These are phyloP conservation scores for Monopis laevigella DNA, from an alignment of 2,888 invertebrate genomes.

Conservation along the genomic window DNA sequence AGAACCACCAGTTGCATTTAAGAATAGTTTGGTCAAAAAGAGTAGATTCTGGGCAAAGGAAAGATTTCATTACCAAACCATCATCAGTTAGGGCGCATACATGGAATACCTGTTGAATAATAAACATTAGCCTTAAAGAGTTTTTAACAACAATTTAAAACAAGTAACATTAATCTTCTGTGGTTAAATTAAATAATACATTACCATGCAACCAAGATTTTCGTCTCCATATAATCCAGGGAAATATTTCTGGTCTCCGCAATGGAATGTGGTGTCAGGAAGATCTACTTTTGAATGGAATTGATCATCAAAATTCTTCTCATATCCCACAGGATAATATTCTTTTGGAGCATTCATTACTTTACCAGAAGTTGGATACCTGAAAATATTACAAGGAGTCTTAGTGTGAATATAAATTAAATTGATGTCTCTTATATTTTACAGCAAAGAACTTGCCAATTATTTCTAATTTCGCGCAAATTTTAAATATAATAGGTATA, in stretches of 20 bases:
- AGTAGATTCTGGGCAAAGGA: constrained; percentile 90
- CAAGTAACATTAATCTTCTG: too few species aligned
- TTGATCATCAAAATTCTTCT: constrained; percentile 90
- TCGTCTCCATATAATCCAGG: constrained; percentile 90
- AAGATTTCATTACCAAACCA: constrained; percentile 90
- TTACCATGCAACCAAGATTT: constrained; percentile 89
- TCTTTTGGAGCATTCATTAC: constrained; percentile 92
- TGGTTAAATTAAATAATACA: neutral
- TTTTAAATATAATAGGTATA: too few species aligned
- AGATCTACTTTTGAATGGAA: constrained; percentile 85
- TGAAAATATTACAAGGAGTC: too few species aligned
- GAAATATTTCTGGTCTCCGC: constrained; percentile 90
- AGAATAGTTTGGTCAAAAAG: constrained; percentile 91
- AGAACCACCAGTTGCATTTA: constrained; percentile 96
- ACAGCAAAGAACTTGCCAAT: too few species aligned
- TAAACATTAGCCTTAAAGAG: neutral
- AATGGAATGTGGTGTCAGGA: constrained; percentile 84
- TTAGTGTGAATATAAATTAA: too few species aligned
- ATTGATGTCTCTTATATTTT: too few species aligned
- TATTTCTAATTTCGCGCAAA: too few species aligned
- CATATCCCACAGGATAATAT: constrained; percentile 88
- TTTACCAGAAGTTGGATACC: constrained; percentile 51
- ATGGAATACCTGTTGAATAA: constrained; percentile 78
- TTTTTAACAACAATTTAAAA: neutral
- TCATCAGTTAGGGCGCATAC: constrained; percentile 91